A percentile compares a stretch with the other conserved stretches of the same genome.
These are phyloP conservation scores for Haemorhous mexicanus DNA, from an alignment of 2,113 vertebrate species.

Conservation along the genomic window DNA sequence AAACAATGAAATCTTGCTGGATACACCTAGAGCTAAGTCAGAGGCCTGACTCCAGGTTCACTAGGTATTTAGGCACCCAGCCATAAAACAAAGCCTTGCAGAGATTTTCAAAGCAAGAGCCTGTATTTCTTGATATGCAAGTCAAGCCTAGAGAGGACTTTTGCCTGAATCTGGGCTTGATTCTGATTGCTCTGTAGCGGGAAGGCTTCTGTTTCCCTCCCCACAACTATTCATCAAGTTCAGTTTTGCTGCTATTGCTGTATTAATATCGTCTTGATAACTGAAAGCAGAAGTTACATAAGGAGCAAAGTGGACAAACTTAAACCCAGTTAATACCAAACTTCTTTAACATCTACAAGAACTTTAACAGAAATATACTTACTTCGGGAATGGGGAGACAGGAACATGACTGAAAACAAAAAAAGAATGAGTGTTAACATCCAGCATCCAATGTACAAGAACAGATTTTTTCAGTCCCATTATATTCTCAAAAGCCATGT, in stretches of 20 bases:
- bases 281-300: not conserved
- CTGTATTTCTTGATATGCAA: not conserved
- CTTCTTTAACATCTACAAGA: not conserved
- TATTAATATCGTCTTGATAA: not conserved
- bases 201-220: not conserved
- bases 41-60: not conserved
- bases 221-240: not conserved
- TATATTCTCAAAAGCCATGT: not conserved
- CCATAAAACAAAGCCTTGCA: not conserved
- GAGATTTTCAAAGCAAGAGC: not conserved
- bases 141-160: not conserved
- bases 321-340: not conserved
- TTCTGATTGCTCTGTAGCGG: not conserved
- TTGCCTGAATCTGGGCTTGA: not conserved
- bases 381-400: conserved; percentile 71
- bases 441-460: not conserved
- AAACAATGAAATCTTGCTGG: not conserved
- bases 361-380: conserved; percentile 1
- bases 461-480: not conserved
- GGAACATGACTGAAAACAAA: conserved; percentile 59
- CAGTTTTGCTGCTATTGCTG: not conserved
- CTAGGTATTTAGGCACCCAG: not conserved
- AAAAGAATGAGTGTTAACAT: conserved; percentile 22
- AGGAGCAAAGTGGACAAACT: not conserved
- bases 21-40: not conserved